Percentiles rank a stretch among this genome's conserved stretches.
Conservation (phyloP, 2,113 vertebrate species). For the Galemys pyrenaicus region DNA sequence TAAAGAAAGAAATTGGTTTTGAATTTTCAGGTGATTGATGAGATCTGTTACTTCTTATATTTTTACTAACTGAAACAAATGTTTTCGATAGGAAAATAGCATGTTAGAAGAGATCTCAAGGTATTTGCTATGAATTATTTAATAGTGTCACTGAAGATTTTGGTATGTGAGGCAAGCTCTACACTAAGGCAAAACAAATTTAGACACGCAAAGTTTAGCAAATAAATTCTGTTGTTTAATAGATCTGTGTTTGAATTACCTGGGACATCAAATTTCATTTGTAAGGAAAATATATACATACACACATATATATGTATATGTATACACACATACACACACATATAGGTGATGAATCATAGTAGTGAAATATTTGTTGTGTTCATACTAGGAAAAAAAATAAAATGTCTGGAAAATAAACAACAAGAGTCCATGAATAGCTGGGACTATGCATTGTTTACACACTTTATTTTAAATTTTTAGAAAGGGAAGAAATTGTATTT, state of each 20-base stretch:
- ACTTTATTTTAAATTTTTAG: constrained; percentile 3
- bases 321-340: no score
- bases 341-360: neutral
- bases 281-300: neutral
- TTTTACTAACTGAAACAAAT: neutral
- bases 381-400: neutral
- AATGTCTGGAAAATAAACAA: neutral
- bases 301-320: no score
- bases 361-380: neutral
- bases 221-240: neutral
- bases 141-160: neutral
- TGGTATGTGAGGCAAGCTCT: neutral
- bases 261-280: neutral
- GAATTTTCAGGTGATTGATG: neutral
- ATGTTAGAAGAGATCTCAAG: neutral
- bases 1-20: neutral
- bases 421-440: neutral
- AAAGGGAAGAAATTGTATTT: neutral
- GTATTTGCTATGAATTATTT: neutral
- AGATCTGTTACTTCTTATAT: neutral
- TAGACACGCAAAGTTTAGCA: neutral
- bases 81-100: neutral
- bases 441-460: neutral
- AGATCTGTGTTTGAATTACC: neutral
- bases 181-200: neutral